Evolutionary conservation across 2,888 invertebrate genomes (phyloP).

Genomic region (Melitaea athalia): DNA sequence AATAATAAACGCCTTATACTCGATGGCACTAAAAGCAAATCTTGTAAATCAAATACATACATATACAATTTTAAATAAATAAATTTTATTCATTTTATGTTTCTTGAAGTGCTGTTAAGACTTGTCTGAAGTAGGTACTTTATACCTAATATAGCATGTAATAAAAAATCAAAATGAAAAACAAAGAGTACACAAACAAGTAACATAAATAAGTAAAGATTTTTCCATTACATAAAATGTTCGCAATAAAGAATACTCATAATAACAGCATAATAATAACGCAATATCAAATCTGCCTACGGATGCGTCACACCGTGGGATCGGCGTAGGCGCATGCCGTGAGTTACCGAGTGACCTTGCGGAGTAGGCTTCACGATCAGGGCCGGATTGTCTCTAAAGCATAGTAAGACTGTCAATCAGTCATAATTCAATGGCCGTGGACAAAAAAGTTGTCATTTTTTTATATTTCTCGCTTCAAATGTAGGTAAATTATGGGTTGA

Average conservation of each 20-base stretch:
- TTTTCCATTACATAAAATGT: conserved; percentile 3
- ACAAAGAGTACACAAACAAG: not conserved
- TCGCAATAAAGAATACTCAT: not conserved
- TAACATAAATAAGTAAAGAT: not conserved
- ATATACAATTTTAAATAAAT: too few relatives aligned
- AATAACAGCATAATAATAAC: conserved; percentile 11
- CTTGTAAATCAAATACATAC: too few relatives aligned
- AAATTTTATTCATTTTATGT: too few relatives aligned
- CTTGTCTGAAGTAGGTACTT: too few relatives aligned
- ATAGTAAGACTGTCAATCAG: not conserved
- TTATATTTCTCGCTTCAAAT: too few relatives aligned
- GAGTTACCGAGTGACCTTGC: conserved; percentile 26
- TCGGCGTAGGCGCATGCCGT: conserved; percentile 27
- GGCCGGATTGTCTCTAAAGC: not conserved
- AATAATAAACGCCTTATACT: too few relatives aligned
- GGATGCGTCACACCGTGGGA: conserved; percentile 34
- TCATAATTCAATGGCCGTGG: too few relatives aligned
- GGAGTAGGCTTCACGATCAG: not conserved
- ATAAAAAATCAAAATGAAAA: not conserved
- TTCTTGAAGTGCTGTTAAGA: too few relatives aligned
- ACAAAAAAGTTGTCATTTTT: too few relatives aligned
- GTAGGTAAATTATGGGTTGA: too few relatives aligned
- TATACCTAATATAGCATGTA: too few relatives aligned
- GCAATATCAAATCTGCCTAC: conserved; percentile 31
- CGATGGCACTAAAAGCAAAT: too few relatives aligned